Conservation (phyloP, 2,113 vertebrate species). For the Zosterops pallidus region DNA sequence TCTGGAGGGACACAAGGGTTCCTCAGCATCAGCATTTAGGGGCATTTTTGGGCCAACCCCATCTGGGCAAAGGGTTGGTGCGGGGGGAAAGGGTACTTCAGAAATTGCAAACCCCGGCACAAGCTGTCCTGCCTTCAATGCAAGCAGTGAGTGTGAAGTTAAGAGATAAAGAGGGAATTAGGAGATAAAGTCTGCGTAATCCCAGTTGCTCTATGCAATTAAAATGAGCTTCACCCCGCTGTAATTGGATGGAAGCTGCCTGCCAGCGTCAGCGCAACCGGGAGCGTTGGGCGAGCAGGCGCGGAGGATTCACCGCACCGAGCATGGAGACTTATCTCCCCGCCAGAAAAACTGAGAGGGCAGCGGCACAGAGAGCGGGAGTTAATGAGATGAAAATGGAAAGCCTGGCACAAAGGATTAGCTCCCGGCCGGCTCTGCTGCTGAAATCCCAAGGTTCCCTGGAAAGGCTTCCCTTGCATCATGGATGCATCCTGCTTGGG, state of each 20-base stretch:
- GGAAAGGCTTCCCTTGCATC: neutral
- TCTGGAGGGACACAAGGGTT: neutral
- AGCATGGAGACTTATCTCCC: slow-evolving; percentile 45
- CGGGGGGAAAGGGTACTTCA: neutral
- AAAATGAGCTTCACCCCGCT: slow-evolving; percentile 70
- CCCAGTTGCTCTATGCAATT: slow-evolving; percentile 71
- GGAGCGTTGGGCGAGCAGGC: slow-evolving; percentile 3
- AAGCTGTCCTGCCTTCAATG: slow-evolving; percentile 48
- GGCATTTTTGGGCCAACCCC: neutral
- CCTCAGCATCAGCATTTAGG: neutral
- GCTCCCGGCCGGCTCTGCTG: neutral
- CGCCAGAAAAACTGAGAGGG: slow-evolving; percentile 21
- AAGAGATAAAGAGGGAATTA: slow-evolving; percentile 75
- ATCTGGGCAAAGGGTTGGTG: neutral
- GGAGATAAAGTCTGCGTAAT: slow-evolving; percentile 72
- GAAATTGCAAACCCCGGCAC: slow-evolving; percentile 14
- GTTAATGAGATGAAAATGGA: slow-evolving; percentile 62
- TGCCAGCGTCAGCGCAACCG: slow-evolving; percentile 44
- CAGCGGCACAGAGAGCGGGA: slow-evolving; percentile 28
- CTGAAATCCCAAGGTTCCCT: slow-evolving; percentile 4
- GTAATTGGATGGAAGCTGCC: slow-evolving; percentile 68
- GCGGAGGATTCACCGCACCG: neutral
- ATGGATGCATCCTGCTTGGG: neutral
- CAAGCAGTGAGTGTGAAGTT: slow-evolving; percentile 65
- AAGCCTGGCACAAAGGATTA: slow-evolving; percentile 63